A percentile compares a stretch with the other conserved stretches of the same genome.
These are phyloP conservation scores for Temnothorax unifasciatus DNA, from an alignment of 2,888 invertebrate genomes.

Conservation along the genomic window DNA sequence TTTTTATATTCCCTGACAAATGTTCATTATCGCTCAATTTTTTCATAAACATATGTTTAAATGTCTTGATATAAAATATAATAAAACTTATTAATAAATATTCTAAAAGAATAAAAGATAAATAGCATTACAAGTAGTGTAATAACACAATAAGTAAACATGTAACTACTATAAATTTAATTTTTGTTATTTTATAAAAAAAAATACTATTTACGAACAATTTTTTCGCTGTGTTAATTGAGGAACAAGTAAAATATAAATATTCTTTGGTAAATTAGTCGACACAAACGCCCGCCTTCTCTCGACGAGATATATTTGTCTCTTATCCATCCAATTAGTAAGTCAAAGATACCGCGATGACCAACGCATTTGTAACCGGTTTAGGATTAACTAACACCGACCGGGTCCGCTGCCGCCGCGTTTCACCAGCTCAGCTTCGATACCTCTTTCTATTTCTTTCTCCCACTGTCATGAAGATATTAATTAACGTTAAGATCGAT, in stretches of 20 bases:
- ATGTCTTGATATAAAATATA: background rate
- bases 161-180: background rate
- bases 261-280: conserved; percentile 55
- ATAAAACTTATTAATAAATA: background rate
- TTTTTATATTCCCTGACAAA: background rate
- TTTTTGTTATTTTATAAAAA: background rate
- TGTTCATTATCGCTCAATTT: background rate
- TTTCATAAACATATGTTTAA: background rate
- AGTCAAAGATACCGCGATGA: conserved; percentile 78
- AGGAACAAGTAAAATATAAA: conserved; percentile 10
- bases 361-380: conserved; percentile 76
- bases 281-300: conserved; percentile 27
- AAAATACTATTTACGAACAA: background rate
- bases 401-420: conserved; percentile 33
- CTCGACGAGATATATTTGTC: conserved; percentile 72
- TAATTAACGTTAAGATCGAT: conserved; percentile 76
- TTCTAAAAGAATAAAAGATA: background rate
- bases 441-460: conserved; percentile 38
- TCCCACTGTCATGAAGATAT: conserved; percentile 65
- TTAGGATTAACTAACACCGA: conserved; percentile 75
- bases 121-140: background rate
- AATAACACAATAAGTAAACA: background rate
- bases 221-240: background rate
- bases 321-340: conserved; percentile 78
- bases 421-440: conserved; percentile 52